phyloP scores from a whole-genome alignment of 2,888 invertebrate genomes.

The Nomada goodeniana region DNA sequence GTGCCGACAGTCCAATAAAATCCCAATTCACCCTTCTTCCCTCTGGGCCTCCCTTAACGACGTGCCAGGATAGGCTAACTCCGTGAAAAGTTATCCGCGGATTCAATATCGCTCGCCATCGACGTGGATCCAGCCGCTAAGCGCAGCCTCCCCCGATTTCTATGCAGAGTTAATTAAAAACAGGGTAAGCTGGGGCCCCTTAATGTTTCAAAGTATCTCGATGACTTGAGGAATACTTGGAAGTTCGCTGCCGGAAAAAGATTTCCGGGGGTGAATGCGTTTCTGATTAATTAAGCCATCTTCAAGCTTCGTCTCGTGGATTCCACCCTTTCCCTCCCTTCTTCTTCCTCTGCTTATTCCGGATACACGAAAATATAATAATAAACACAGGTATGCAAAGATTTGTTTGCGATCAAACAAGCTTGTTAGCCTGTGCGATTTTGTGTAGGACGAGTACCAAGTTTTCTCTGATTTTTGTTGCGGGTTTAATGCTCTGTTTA shows the following conservation, averaged over 20 bases:
- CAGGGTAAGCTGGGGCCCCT: conserved; percentile 29
- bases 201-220: conserved; percentile 39
- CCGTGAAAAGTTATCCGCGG: conserved; percentile 58
- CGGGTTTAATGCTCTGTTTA: no score
- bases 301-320: background rate
- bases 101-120: conserved; percentile 60
- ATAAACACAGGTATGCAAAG: background rate
- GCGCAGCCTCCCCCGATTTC: conserved; percentile 37
- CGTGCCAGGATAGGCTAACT: conserved; percentile 51
- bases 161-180: conserved; percentile 62
- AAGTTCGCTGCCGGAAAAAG: conserved; percentile 18
- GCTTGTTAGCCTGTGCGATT: background rate
- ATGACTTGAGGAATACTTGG: conserved; percentile 35
- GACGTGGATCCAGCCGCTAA: conserved; percentile 19
- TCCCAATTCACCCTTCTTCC: conserved; percentile 31
- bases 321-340: no score
- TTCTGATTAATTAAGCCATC: conserved; percentile 41
- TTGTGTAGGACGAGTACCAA: background rate
- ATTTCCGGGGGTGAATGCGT: conserved; percentile 4
- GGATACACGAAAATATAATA: background rate
- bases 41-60: conserved; percentile 56
- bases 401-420: background rate
- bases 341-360: background rate
- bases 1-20: conserved; percentile 49
- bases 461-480: no score